Evolutionary conservation across 2,113 vertebrate genomes (phyloP).

Genomic region (Corydoras sp.): DNA sequence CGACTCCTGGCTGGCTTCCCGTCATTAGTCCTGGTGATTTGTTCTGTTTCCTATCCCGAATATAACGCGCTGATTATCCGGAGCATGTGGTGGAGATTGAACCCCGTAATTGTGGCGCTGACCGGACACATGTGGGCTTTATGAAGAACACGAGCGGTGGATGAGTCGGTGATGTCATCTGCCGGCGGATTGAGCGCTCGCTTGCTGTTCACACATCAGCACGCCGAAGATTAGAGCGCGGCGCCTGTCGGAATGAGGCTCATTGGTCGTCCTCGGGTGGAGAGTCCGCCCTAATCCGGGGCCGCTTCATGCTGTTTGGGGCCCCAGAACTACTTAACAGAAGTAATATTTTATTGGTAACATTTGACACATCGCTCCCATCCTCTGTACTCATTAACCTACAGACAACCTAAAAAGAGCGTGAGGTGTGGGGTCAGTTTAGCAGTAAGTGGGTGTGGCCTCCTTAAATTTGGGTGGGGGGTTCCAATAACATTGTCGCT

Average conservation of each 20-base stretch:
- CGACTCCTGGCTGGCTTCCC: not conserved
- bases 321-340: no score
- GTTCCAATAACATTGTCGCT: no score
- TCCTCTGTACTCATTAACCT: no score
- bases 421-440: no score
- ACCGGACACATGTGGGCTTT: not conserved
- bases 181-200: constrained; percentile 5
- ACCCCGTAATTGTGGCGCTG: not conserved
- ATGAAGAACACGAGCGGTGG: not conserved
- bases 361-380: no score
- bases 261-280: no score
- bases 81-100: not conserved
- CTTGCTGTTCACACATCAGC: constrained; percentile 4
- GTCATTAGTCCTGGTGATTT: not conserved
- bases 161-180: constrained; percentile 4
- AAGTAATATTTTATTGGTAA: no score
- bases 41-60: not conserved
- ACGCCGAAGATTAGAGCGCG: not conserved
- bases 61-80: not conserved
- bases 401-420: no score
- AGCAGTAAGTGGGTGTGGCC: no score
- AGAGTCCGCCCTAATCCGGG: no score
- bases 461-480: no score
- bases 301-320: no score
- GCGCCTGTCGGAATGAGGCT: not conserved